Evolutionary conservation across 2,888 invertebrate genomes (phyloP).

Genomic region (Drosophila nigricruria): DNA sequence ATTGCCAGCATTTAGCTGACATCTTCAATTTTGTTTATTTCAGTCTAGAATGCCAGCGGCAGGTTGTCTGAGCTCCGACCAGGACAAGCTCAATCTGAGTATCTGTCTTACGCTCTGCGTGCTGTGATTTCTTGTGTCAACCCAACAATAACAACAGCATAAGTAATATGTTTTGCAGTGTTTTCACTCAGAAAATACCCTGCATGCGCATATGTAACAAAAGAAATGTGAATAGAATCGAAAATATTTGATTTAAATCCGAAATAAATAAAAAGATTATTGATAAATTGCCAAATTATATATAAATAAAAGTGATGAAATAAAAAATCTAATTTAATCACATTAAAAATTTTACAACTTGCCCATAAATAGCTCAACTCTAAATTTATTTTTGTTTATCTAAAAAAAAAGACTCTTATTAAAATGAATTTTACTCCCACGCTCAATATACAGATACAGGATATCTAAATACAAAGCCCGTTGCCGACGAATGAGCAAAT

Average conservation of each 20-base stretch:
- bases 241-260: not conserved
- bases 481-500: slow-evolving; percentile 58
- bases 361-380: no score
- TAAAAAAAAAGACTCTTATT: no score
- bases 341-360: not conserved
- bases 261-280: no score
- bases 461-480: not conserved
- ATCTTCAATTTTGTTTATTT: slow-evolving; percentile 73
- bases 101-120: slow-evolving; percentile 18
- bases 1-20: slow-evolving; percentile 65
- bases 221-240: not conserved
- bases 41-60: slow-evolving; percentile 62
- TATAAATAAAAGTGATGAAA: not conserved
- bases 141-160: slow-evolving; percentile 52
- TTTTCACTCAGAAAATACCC: not conserved
- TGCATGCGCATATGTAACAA: not conserved
- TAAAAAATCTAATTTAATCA: not conserved
- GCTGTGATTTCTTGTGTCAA: slow-evolving; percentile 75
- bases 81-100: slow-evolving; percentile 11
- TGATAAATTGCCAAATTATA: not conserved
- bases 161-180: not conserved
- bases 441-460: not conserved
- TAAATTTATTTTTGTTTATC: not conserved
- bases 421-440: no score
- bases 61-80: slow-evolving; percentile 51